These are phyloP conservation scores for Rallus crepitans DNA, from an alignment of 2,797 vertebrate genomes.

Conservation along the genomic window DNA sequence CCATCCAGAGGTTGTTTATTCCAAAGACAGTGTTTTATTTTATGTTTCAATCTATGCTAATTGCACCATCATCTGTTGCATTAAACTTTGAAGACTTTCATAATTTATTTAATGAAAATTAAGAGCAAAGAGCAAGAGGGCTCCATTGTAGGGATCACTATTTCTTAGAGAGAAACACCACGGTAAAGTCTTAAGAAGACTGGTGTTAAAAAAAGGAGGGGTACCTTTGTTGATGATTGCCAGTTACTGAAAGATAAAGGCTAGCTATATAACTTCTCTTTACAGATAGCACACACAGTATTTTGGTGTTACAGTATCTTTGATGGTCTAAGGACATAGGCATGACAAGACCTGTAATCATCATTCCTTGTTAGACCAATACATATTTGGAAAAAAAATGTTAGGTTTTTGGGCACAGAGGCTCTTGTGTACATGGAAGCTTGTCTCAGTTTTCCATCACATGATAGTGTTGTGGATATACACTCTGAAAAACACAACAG, in stretches of 20 bases:
- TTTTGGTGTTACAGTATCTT: background rate
- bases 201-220: background rate
- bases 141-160: background rate
- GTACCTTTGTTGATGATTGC: background rate
- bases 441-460: background rate
- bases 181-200: background rate
- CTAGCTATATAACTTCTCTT: background rate
- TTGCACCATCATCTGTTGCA: background rate
- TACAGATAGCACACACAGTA: background rate
- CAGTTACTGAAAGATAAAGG: background rate
- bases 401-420: background rate
- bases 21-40: background rate
- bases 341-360: background rate
- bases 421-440: background rate
- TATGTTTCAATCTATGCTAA: background rate
- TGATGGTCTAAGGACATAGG: background rate
- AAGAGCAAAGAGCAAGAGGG: background rate
- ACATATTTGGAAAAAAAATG: background rate
- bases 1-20: background rate
- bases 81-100: background rate
- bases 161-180: background rate
- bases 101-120: background rate
- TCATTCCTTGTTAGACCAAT: background rate
- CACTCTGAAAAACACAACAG: background rate
- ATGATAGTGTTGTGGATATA: background rate